Evolutionary conservation across 2,888 invertebrate genomes (phyloP).

Genomic region (Eupithecia vulgata): DNA sequence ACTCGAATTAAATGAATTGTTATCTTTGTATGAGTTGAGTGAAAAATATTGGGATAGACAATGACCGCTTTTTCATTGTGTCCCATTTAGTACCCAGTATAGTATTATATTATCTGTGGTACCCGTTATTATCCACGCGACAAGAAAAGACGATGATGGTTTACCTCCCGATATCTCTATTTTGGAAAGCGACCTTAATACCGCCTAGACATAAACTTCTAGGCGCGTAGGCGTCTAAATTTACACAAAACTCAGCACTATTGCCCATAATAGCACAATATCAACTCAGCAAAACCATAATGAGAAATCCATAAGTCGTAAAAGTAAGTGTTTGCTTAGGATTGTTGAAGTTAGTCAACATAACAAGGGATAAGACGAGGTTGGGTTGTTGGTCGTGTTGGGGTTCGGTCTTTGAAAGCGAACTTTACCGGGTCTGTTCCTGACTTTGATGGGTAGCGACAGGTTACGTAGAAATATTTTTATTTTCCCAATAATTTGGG

Average conservation of each 20-base stretch:
- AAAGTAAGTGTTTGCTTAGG: conserved; percentile 51
- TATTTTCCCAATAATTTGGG: conserved; percentile 12
- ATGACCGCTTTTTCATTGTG: not conserved
- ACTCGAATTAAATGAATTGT: not conserved
- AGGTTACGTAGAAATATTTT: conserved; percentile 16
- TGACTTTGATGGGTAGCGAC: conserved; percentile 24
- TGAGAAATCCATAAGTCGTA: conserved; percentile 52
- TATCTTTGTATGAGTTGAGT: not conserved
- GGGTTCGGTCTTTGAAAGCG: conserved; percentile 34
- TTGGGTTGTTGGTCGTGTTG: not conserved
- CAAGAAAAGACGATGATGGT: not conserved
- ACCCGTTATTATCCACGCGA: not conserved
- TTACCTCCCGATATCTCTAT: not conserved
- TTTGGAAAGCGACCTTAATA: not conserved
- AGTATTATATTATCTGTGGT: too few relatives aligned
- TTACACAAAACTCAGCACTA: not conserved
- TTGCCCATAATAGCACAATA: conserved; percentile 1
- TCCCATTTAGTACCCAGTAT: not conserved
- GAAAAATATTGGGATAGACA: not conserved
- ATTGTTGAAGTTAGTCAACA: conserved; percentile 43
- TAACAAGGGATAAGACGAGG: conserved; percentile 32
- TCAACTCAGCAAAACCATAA: conserved; percentile 29
- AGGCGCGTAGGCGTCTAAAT: conserved; percentile 1
- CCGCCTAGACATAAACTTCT: not conserved
- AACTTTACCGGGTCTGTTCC: conserved; percentile 29